A percentile compares a stretch with the other conserved stretches of the same genome.
phyloP scores from a whole-genome alignment of 2,797 vertebrate species.

The Monodelphis domestica region DNA sequence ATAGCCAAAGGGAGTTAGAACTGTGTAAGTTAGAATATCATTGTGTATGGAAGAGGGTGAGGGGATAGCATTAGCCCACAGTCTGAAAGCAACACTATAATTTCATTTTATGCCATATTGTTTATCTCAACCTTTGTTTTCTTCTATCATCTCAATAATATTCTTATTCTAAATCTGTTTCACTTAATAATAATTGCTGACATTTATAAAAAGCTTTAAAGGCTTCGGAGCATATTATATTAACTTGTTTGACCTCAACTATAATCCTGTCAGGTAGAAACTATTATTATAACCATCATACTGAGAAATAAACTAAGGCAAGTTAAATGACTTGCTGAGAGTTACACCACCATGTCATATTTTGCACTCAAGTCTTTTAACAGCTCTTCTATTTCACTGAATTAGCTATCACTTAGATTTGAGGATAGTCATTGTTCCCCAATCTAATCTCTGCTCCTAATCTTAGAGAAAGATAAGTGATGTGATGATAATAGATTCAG shows the following conservation, averaged over 20 bases:
- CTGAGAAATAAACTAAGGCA: neutral
- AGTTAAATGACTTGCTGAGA: neutral
- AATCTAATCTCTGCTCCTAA: neutral
- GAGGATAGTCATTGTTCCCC: neutral
- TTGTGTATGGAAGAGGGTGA: neutral
- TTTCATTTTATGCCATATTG: neutral
- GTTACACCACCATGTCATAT: neutral
- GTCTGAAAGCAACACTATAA: neutral
- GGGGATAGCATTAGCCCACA: neutral
- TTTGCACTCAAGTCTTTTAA: neutral
- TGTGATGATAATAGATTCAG: neutral
- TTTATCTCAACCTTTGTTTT: neutral
- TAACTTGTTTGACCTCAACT: neutral
- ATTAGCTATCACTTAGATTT: neutral
- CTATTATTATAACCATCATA: neutral
- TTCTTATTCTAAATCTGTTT: neutral
- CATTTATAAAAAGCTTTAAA: neutral
- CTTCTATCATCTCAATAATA: neutral
- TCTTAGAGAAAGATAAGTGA: neutral
- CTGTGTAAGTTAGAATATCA: neutral
- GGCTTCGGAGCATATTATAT: neutral
- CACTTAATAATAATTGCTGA: neutral
- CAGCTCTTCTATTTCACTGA: neutral
- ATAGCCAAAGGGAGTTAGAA: neutral
- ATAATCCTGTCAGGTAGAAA: neutral